Conservation (phyloP, 2,888 invertebrate genomes). For the Phania funesta region DNA sequence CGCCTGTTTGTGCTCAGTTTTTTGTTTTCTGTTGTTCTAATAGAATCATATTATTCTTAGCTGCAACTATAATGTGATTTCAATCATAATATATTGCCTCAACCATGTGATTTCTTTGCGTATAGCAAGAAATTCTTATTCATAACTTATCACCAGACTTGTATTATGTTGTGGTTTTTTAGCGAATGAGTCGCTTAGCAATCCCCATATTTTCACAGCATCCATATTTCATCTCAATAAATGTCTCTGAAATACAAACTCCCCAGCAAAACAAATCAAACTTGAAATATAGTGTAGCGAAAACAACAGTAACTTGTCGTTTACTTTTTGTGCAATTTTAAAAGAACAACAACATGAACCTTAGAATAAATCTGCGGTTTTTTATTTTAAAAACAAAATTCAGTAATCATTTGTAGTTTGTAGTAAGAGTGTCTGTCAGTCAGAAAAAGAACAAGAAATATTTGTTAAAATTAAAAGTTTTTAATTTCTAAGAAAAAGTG, state of each 20-base stretch:
- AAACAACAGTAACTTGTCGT: constrained; percentile 12
- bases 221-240: too few relatives aligned
- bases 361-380: constrained; percentile 26
- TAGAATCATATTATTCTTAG: too few relatives aligned
- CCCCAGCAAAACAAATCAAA: background rate
- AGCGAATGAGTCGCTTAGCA: too few relatives aligned
- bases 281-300: constrained; percentile 1
- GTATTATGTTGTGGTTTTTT: too few relatives aligned
- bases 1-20: too few relatives aligned
- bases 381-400: constrained; percentile 30
- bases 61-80: too few relatives aligned
- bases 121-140: too few relatives aligned
- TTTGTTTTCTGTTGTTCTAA: too few relatives aligned
- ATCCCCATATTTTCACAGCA: too few relatives aligned
- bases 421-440: constrained; percentile 25
- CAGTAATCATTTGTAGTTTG: constrained; percentile 59
- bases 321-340: background rate
- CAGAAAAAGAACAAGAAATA: background rate
- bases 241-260: background rate
- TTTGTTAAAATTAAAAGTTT: background rate
- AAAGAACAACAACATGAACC: constrained; percentile 24
- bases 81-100: too few relatives aligned
- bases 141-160: too few relatives aligned
- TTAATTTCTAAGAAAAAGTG: background rate
- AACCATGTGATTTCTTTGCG: too few relatives aligned